Evolutionary conservation across 2,113 vertebrate genomes (phyloP), one percentile per base, ranked within the genome.

Genomic region (Ornithorhynchus anatinus): DNA sequence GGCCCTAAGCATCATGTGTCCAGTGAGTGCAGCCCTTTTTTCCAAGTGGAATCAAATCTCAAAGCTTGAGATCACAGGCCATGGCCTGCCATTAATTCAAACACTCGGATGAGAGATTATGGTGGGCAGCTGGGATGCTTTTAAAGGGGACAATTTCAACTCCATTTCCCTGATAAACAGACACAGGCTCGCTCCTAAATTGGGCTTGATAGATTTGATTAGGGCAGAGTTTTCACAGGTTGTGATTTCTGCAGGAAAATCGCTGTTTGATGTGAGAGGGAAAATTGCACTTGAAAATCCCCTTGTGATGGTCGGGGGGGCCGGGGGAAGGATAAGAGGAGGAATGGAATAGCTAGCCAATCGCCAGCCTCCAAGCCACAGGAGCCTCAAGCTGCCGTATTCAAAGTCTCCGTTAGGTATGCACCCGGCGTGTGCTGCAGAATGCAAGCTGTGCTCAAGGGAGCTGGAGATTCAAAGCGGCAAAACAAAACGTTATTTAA

Each of bases 21-120:
- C 77, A 86, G 82, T 91, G 93, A 92, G 93, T 86, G 89, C 14
- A 81, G 89, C 91, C 91, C 92, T 93, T 93, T 93, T 79, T 85
- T 88, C 72, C 72, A 86, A 89, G 91, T 78, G 70, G 88, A 89
- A 92, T 88, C 89, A 91, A 92, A 91, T 84, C 79, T 88, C 88
- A 89, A 91, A 91, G 79, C 86, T 88, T 77, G 53, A 79, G 52
- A 75, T 71, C 81, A 84, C 43, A 1, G 86, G 81, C 86, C 80
- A 67, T 42, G 87, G 76, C 57, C 73, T 64, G 79, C 79, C 81
- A 87, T 92, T 91, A 90, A 93, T 88, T 87, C 86, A 87, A 83
- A 71, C 87, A 65, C 83, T 88, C 56, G 72, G 57, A 75, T 15
- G 54, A 86, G 85, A 86, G 81, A 89, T 86, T 80, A 76, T 70